A percentile compares a stretch with the other conserved stretches of the same genome.
Evolutionary conservation across 2,113 vertebrate genomes (phyloP).

Genomic region (Leptosomus discolor): DNA sequence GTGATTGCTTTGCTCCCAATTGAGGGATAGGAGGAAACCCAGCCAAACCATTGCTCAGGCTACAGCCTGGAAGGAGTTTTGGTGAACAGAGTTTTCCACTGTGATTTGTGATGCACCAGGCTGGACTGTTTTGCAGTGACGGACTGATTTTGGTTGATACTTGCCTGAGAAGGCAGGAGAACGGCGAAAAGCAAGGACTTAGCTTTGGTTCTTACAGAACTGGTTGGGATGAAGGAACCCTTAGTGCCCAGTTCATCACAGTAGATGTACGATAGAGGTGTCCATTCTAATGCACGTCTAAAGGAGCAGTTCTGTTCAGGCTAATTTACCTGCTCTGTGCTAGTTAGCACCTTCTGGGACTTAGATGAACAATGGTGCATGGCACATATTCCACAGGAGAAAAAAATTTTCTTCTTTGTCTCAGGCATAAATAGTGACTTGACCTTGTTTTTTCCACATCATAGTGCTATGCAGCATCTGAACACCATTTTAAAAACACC

Average conservation of each 20-base stretch:
- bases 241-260: not conserved
- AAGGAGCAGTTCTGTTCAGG: not conserved
- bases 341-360: not conserved
- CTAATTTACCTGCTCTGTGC: not conserved
- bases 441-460: not conserved
- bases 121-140: not conserved
- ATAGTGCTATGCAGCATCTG: not conserved
- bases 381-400: not conserved
- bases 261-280: not conserved
- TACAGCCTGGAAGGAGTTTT: not conserved
- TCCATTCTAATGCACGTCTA: not conserved
- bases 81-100: not conserved
- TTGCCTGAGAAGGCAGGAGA: not conserved
- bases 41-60: not conserved
- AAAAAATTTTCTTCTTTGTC: not conserved
- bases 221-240: not conserved
- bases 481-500: not conserved
- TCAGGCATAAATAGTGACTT: not conserved
- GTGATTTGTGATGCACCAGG: not conserved
- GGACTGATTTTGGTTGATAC: not conserved
- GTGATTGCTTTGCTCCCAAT: not conserved
- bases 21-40: not conserved
- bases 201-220: not conserved
- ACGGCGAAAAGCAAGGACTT: not conserved
- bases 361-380: not conserved